Percentiles rank a stretch among this genome's conserved stretches.
phyloP scores from a whole-genome alignment of 2,797 vertebrate species.

The Falco peregrinus region DNA sequence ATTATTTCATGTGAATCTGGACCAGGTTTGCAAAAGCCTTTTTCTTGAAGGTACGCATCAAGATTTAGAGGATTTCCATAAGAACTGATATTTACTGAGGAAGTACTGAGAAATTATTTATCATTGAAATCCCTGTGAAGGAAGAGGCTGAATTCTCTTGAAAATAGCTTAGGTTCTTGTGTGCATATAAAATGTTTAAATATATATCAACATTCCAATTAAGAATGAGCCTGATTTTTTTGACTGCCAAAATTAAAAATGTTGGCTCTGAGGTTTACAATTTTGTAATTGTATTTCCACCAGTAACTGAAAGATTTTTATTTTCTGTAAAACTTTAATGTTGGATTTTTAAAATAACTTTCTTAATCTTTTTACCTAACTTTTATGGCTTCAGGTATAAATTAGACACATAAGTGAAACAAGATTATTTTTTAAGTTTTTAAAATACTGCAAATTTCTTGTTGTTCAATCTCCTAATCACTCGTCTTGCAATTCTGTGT shows the following conservation, averaged over 20 bases:
- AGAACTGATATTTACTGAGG: neutral
- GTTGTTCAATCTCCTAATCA: neutral
- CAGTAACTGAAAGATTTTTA: neutral
- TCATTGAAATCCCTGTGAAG: neutral
- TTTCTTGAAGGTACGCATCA: neutral
- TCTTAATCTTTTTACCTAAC: neutral
- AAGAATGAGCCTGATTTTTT: neutral
- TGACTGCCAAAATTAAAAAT: neutral
- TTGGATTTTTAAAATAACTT: neutral
- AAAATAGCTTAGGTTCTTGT: neutral
- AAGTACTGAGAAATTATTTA: neutral
- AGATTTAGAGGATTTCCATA: neutral
- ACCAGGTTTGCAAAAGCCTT: neutral
- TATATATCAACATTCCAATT: neutral
- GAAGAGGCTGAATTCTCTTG: neutral
- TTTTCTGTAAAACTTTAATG: neutral
- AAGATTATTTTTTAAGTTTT: neutral
- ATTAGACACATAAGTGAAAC: neutral
- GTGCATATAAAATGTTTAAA: neutral
- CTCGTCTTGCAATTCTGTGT: neutral
- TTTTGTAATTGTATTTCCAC: neutral
- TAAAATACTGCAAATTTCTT: neutral
- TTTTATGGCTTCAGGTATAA: neutral
- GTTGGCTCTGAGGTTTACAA: neutral
- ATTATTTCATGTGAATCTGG: neutral